Conservation (phyloP, 2,888 invertebrate genomes). For the Diaprepes abbreviatus region DNA sequence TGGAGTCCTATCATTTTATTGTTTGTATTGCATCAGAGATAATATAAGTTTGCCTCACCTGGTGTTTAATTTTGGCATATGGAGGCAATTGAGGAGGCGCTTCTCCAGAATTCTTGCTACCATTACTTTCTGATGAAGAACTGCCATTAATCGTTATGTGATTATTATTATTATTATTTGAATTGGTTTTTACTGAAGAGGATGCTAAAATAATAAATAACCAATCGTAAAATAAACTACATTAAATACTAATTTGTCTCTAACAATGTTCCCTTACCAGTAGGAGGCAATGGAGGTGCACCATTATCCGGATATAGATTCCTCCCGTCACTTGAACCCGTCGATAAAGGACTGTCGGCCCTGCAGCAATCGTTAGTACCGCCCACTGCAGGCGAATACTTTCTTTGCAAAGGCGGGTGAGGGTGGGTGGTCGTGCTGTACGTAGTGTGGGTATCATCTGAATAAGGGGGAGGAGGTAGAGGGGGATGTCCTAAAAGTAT, state of each 20-base stretch:
- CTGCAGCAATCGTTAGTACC: slow-evolving; percentile 68
- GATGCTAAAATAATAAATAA: slow-evolving; percentile 65
- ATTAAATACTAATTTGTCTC: too few species aligned
- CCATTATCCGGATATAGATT: slow-evolving; percentile 63
- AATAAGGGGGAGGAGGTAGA: slow-evolving; percentile 79
- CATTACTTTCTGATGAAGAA: slow-evolving; percentile 54
- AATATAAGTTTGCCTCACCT: too few species aligned
- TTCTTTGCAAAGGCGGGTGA: slow-evolving; percentile 78
- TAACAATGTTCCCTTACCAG: slow-evolving; percentile 62
- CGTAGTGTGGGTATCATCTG: slow-evolving; percentile 60
- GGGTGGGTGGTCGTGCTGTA: slow-evolving; percentile 68
- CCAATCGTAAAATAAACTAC: too few species aligned
- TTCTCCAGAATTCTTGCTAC: slow-evolving; percentile 66
- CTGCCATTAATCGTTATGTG: slow-evolving; percentile 51
- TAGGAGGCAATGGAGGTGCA: slow-evolving; percentile 68
- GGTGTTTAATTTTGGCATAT: slow-evolving; percentile 88
- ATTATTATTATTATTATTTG: slow-evolving; percentile 56
- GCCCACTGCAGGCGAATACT: slow-evolving; percentile 75
- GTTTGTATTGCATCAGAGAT: too few species aligned
- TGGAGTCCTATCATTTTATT: too few species aligned
- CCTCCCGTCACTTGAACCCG: slow-evolving; percentile 69
- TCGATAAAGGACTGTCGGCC: slow-evolving; percentile 71
- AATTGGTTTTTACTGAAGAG: slow-evolving; percentile 72
- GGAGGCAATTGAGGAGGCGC: slow-evolving; percentile 68
- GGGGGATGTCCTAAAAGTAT: slow-evolving; percentile 76